Conservation (phyloP, 2,888 invertebrate genomes). For the Peribatodes rhomboidaria region DNA sequence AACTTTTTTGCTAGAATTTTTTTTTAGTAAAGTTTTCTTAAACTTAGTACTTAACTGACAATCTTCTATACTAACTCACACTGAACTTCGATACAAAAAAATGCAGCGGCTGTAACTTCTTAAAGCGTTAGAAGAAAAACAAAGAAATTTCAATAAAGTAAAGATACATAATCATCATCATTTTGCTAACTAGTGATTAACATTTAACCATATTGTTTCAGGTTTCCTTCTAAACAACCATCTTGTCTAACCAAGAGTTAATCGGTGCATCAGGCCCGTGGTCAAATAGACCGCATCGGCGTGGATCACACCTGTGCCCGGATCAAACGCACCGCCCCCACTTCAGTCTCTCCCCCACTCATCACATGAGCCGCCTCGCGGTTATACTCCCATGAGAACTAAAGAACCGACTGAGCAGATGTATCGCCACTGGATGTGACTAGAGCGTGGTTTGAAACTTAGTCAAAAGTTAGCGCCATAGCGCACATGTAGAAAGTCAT, state of each 20-base stretch:
- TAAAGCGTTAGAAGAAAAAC: background rate
- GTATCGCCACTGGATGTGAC: constrained; percentile 61
- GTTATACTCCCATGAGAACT: constrained; percentile 79
- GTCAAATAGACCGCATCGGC: constrained; percentile 56
- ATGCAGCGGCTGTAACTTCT: too few relatives aligned
- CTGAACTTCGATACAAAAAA: too few relatives aligned
- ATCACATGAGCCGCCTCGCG: constrained; percentile 77
- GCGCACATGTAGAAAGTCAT: too few relatives aligned
- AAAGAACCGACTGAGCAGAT: constrained; percentile 56
- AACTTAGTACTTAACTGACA: too few relatives aligned
- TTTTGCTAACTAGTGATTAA: background rate
- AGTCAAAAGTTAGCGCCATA: background rate
- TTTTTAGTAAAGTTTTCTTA: too few relatives aligned
- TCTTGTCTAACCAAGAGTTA: constrained; percentile 37
- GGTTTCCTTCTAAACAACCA: constrained; percentile 17
- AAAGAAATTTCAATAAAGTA: background rate
- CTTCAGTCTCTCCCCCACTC: constrained; percentile 40
- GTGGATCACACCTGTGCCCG: constrained; percentile 78
- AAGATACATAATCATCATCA: background rate
- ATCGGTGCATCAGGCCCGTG: constrained; percentile 32
- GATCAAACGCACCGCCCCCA: constrained; percentile 71
- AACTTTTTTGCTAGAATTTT: too few relatives aligned
- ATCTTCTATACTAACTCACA: too few relatives aligned
- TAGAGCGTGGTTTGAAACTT: constrained; percentile 25
- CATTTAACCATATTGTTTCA: constrained; percentile 7